Percentiles rank a stretch among this genome's conserved stretches.
Evolutionary conservation across 2,113 vertebrate species (phyloP).

Genomic region (Arvicanthis niloticus): DNA sequence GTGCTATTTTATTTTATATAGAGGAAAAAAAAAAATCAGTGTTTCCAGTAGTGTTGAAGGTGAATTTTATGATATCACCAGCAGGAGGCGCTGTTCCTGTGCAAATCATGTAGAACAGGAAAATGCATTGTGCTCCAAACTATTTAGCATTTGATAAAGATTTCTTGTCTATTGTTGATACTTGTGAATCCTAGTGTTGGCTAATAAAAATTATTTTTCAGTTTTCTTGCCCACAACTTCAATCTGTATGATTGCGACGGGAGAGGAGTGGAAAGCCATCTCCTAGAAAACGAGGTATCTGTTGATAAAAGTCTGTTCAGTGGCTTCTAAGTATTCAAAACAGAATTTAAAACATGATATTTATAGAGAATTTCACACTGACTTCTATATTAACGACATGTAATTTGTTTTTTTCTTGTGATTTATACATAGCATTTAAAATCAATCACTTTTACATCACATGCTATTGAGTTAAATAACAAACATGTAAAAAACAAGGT

Average conservation of each 20-base stretch:
- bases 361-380: slow-evolving; percentile 57
- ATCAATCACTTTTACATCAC: neutral
- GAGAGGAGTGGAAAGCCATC: neutral
- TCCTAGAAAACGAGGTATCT: slow-evolving; percentile 53
- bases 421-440: slow-evolving; percentile 53
- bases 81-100: slow-evolving; percentile 73
- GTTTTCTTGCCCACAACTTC: neutral
- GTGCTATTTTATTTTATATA: slow-evolving; percentile 30
- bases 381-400: slow-evolving; percentile 56
- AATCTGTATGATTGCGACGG: slow-evolving; percentile 40
- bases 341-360: slow-evolving; percentile 58
- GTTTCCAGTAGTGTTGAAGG: slow-evolving; percentile 59
- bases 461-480: slow-evolving; percentile 30
- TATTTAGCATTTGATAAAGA: slow-evolving; percentile 65
- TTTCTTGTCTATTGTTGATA: slow-evolving; percentile 67
- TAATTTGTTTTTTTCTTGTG: slow-evolving; percentile 48
- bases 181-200: slow-evolving; percentile 12
- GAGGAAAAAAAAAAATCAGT: neutral
- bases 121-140: neutral
- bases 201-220: slow-evolving; percentile 49
- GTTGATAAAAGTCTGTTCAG: neutral
- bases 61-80: slow-evolving; percentile 62
- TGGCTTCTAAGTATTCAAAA: slow-evolving; percentile 56
- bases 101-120: slow-evolving; percentile 54
- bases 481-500: neutral